Evolutionary conservation across 1,140 invertebrate species (phyloP), one percentile per base, ranked within the genome.

Genomic region (Theocolax elegans): DNA sequence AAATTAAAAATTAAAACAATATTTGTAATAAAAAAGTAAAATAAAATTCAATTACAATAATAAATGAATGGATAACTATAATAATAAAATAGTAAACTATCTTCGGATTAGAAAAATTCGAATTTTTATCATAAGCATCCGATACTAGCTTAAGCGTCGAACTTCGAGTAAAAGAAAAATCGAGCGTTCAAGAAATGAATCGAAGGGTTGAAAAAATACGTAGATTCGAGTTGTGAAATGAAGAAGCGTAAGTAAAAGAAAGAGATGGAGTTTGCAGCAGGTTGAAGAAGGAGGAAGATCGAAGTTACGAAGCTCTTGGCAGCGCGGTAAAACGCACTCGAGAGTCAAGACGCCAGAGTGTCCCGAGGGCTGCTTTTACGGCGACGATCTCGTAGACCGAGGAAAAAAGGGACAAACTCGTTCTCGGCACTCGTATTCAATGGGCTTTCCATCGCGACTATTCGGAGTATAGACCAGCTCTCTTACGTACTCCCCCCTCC

Each of bases 361-460:
- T 44, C 64, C 53, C 40, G 51, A 58, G 46, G 51, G 40, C 53
- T 58, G 54, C 65, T 46, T 67, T 67, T 67, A 67, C 65, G 65
- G 49, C 42, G 53, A 59, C 42, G 65, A 23, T 35, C 48, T 27
- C 7, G 27, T 6, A 63, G 59, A n/a, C n/a, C 19, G 13, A 35
- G 35, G 25, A 68, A 68, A 68, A 67, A 68, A 60, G 54, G 42
- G 66, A 68, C 66, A 68, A 68, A 68, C 66, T 62, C 62, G 40
- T 58, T 65, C 10, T 38, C 35, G 25, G 58, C 15, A 40, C 15
- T 21, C 46, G 23, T 66, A 35, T 66, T 66, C 64, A 66, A 66
- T 66, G 27, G 64, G 12, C 64, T 66, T 56, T 66, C 54, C 63
- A 54, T 65, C 27, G 49, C 63, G n/a, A 42, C 49, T 53, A 65